Percentiles rank a stretch among this genome's conserved stretches.
phyloP scores from a whole-genome alignment of 2,797 vertebrate genomes.

The Octomys mimax region DNA sequence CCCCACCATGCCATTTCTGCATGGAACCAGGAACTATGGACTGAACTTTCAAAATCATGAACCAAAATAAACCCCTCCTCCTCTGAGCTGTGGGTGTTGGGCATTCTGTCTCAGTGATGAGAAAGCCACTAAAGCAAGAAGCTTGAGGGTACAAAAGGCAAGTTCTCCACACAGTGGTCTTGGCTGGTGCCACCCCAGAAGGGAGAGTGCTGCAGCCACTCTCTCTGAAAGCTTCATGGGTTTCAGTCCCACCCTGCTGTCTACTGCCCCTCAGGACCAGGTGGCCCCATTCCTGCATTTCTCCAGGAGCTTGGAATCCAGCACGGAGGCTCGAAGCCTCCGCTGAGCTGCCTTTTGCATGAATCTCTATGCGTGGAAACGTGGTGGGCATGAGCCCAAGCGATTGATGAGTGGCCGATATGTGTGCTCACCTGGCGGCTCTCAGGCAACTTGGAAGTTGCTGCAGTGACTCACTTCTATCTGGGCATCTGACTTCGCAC shows the following conservation, averaged over 20 bases:
- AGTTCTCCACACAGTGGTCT: background rate
- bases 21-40: background rate
- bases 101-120: background rate
- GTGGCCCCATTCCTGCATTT: background rate
- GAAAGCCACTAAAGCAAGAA: background rate
- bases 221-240: background rate
- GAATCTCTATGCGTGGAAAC: background rate
- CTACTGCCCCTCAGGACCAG: background rate
- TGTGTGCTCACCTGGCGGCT: background rate
- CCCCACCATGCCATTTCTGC: background rate
- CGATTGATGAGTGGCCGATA: too few relatives aligned
- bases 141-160: background rate
- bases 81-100: background rate
- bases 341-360: background rate
- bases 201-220: accelerated
- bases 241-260: background rate
- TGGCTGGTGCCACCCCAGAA: background rate
- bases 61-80: background rate
- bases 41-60: background rate
- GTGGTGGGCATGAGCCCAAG: background rate
- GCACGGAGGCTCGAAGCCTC: accelerated
- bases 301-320: background rate
- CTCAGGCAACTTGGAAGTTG: background rate
- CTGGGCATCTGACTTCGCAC: accelerated
- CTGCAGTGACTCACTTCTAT: too few relatives aligned